phyloP scores from a whole-genome alignment of 2,797 vertebrate genomes.

The Florisuga fusca region DNA sequence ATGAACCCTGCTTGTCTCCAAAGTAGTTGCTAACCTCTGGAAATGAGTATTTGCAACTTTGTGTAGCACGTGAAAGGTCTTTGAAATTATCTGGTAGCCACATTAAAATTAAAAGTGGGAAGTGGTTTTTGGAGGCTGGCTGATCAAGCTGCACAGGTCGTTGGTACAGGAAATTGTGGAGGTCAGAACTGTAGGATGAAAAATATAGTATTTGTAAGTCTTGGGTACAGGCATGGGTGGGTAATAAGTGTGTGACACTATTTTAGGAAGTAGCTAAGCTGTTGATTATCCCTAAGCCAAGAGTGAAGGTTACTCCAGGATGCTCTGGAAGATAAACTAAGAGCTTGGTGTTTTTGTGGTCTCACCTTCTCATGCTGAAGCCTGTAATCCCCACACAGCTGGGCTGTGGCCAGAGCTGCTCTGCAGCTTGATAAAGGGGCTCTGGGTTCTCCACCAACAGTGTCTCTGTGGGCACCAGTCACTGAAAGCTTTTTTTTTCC shows the following conservation, averaged over 20 bases:
- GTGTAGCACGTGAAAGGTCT: background rate
- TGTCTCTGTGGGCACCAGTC: accelerated
- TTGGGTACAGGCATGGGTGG: background rate
- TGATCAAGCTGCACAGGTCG: background rate
- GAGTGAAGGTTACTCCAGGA: background rate
- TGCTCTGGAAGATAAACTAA: background rate
- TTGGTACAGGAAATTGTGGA: background rate
- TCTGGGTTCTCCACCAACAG: background rate
- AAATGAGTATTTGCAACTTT: background rate
- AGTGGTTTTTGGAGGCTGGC: background rate
- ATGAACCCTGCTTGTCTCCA: background rate
- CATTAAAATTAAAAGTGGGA: background rate
- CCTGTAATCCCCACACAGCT: background rate
- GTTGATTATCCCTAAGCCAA: background rate
- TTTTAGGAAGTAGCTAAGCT: background rate
- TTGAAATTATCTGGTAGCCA: background rate
- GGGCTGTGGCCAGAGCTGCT: accelerated
- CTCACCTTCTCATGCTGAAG: background rate
- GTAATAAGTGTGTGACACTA: background rate
- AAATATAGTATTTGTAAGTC: background rate
- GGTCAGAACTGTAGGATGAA: background rate
- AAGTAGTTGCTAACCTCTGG: background rate
- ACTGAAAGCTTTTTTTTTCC: background rate
- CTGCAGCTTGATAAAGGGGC: background rate
- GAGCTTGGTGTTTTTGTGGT: background rate